Conservation (phyloP, 2,888 invertebrate genomes). For the Ophioninae sp. region DNA sequence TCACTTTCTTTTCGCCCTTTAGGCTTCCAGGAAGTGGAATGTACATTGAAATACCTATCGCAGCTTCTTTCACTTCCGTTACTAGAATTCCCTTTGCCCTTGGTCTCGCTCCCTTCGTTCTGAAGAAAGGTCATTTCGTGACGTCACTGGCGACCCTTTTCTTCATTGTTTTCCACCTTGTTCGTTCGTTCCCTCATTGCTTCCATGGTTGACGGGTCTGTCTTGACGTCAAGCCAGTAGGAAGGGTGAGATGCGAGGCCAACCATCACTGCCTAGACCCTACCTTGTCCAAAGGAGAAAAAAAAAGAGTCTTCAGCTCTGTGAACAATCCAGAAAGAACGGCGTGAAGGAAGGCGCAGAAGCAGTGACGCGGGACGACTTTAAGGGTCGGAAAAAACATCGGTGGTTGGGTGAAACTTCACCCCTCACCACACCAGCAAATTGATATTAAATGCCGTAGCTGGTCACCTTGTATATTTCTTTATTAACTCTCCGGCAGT, state of each 20-base stretch:
- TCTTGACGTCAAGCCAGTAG: slow-evolving; percentile 7
- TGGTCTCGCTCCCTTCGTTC: slow-evolving; percentile 56
- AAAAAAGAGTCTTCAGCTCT: slow-evolving; percentile 5
- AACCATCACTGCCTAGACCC: slow-evolving; percentile 24
- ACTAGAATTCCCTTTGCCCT: slow-evolving; percentile 16
- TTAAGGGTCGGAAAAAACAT: slow-evolving; percentile 53
- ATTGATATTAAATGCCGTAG: slow-evolving; percentile 79
- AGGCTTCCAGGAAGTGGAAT: slow-evolving; percentile 43
- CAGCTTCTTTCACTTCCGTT: slow-evolving; percentile 60
- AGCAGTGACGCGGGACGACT: slow-evolving; percentile 55
- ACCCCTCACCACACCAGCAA: slow-evolving; percentile 69
- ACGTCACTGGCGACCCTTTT: slow-evolving; percentile 42
- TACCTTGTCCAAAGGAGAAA: slow-evolving; percentile 38
- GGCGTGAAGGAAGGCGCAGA: slow-evolving; percentile 47
- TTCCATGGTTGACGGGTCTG: slow-evolving; percentile 20
- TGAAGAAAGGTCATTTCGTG: slow-evolving; percentile 61
- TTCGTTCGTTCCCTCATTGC: slow-evolving; percentile 52
- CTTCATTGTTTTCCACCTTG: slow-evolving; percentile 58
- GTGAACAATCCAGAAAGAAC: slow-evolving; percentile 27
- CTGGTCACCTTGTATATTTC: slow-evolving; percentile 79
- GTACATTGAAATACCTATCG: slow-evolving; percentile 69
- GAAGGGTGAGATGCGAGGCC: slow-evolving; percentile 18
- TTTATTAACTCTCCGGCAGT: slow-evolving; percentile 74
- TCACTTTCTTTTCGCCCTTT: slow-evolving; percentile 29
- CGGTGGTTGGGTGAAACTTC: slow-evolving; percentile 63